Evolutionary conservation across 2,888 invertebrate genomes (phyloP).

Genomic region (Synergus itoensis): DNA sequence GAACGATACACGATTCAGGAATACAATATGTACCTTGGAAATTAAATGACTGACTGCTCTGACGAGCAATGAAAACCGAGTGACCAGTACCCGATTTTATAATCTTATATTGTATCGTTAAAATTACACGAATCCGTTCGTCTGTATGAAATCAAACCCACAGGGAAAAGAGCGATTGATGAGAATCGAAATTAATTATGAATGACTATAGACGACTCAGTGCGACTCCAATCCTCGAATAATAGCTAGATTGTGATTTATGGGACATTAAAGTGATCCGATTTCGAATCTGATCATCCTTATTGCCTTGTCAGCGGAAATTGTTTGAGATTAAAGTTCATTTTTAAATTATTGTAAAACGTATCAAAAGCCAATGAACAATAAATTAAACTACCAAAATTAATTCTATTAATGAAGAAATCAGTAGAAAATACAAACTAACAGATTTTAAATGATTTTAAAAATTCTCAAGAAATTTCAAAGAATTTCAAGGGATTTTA

Average conservation of each 20-base stretch:
- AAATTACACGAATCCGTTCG: constrained; percentile 31
- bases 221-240: background rate
- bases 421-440: too few relatives aligned
- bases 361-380: background rate
- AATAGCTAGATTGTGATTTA: constrained; percentile 6
- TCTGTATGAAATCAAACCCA: background rate
- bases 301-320: background rate
- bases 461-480: too few relatives aligned
- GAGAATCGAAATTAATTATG: constrained; percentile 4
- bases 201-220: constrained; percentile 9
- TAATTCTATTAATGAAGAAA: background rate
- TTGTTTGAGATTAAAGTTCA: background rate
- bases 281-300: constrained; percentile 6
- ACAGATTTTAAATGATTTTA: too few relatives aligned
- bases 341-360: background rate
- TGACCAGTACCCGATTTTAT: background rate
- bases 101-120: constrained; percentile 47
- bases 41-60: constrained; percentile 3
- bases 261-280: background rate
- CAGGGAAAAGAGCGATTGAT: background rate
- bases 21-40: background rate
- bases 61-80: background rate
- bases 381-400: background rate
- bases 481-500: too few relatives aligned
- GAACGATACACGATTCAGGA: background rate